Conservation (phyloP, 2,113 vertebrate genomes). For the Heteronetta atricapilla region DNA sequence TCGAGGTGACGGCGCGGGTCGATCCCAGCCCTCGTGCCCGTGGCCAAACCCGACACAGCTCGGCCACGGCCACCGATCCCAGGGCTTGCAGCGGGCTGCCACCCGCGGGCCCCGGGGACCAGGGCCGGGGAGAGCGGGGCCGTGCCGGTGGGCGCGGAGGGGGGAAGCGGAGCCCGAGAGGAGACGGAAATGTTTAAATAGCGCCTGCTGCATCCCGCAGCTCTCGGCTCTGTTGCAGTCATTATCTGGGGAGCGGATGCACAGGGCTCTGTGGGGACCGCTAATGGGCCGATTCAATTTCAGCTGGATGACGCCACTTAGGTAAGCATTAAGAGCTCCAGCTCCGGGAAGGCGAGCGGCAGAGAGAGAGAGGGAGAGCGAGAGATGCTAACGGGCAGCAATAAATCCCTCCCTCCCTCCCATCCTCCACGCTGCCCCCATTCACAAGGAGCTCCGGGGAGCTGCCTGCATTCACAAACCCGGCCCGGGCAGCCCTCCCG, state of each 20-base stretch:
- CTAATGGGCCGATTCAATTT: slow-evolving; percentile 82
- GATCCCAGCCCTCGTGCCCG: neutral
- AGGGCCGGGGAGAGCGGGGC: neutral
- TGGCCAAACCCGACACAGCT: rapidly evolving
- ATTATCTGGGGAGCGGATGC: slow-evolving; percentile 77
- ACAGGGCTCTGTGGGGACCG: slow-evolving; percentile 78
- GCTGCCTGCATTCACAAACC: slow-evolving; percentile 64
- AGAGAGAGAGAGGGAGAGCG: slow-evolving; percentile 29
- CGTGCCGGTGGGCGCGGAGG: neutral
- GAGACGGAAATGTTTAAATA: slow-evolving; percentile 53
- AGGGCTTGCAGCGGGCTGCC: neutral
- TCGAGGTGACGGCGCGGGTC: neutral
- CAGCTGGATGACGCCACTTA: slow-evolving; percentile 83
- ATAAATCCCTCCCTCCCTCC: slow-evolving; percentile 46
- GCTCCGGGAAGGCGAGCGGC: slow-evolving; percentile 75
- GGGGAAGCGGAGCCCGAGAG: neutral
- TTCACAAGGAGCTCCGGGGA: slow-evolving; percentile 70
- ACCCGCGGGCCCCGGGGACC: neutral
- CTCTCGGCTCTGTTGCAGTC: slow-evolving; percentile 61
- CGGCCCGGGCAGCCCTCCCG: neutral
- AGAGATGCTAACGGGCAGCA: slow-evolving; percentile 61
- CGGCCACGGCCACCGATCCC: rapidly evolving
- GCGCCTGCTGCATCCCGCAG: slow-evolving; percentile 51
- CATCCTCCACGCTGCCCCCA: slow-evolving; percentile 68
- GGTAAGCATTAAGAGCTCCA: slow-evolving; percentile 77